Percentiles rank a stretch among this genome's conserved stretches.
Evolutionary conservation across 2,888 invertebrate genomes (phyloP).

Genomic region (Hemistola chrysoprasaria): DNA sequence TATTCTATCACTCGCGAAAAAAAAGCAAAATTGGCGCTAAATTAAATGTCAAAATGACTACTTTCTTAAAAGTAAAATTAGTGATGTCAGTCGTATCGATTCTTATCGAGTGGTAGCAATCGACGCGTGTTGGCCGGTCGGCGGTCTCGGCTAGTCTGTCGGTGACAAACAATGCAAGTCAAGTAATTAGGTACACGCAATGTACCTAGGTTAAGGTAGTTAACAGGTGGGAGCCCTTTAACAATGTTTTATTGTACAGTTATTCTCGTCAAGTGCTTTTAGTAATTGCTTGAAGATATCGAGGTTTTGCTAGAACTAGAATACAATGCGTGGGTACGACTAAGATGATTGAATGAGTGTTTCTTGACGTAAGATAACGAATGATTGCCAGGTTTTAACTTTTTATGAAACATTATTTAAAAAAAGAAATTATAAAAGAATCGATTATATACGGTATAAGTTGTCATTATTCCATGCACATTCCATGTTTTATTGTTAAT

Average conservation of each 20-base stretch:
- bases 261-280: slow-evolving; percentile 24
- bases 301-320: slow-evolving; percentile 16
- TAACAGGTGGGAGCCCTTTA: slow-evolving; percentile 65
- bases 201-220: slow-evolving; percentile 37
- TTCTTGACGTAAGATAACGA: no score
- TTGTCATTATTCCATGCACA: no score
- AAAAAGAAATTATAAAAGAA: no score
- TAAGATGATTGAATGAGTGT: slow-evolving; percentile 7
- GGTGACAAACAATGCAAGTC: slow-evolving; percentile 65
- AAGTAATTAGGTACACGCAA: slow-evolving; percentile 37
- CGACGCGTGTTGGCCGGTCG: slow-evolving; percentile 60
- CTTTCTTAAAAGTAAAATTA: slow-evolving; percentile 8
- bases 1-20: slow-evolving; percentile 18
- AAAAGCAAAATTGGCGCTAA: slow-evolving; percentile 15
- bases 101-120: slow-evolving; percentile 44
- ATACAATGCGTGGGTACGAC: slow-evolving; percentile 15
- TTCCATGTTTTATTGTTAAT: no score
- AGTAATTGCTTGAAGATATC: slow-evolving; percentile 23
- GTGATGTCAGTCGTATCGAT: slow-evolving; percentile 33
- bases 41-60: slow-evolving; percentile 5
- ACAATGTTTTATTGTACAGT: slow-evolving; percentile 40
- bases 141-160: slow-evolving; percentile 63
- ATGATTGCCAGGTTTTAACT: no score
- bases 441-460: no score
- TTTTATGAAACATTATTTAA: no score